A percentile compares a stretch with the other conserved stretches of the same genome.
These are phyloP conservation scores for Brevimyrus niger DNA, from an alignment of 2,113 vertebrate genomes.

Conservation along the genomic window DNA sequence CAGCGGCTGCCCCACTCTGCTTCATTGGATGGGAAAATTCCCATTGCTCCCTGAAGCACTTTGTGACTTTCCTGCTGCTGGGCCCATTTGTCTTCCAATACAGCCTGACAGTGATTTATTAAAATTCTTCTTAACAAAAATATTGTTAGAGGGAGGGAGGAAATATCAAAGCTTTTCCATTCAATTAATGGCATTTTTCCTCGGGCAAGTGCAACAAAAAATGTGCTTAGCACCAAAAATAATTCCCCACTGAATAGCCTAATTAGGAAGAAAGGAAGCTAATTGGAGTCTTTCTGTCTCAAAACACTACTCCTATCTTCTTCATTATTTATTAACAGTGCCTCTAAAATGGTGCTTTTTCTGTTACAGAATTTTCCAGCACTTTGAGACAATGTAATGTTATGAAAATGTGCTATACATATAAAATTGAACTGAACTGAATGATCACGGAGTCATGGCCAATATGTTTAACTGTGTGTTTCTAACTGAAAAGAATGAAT, in stretches of 20 bases:
- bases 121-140: neutral
- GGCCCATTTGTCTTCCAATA: neutral
- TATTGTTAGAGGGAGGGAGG: neutral
- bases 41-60: neutral
- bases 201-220: neutral
- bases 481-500: neutral
- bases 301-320: neutral
- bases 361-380: neutral
- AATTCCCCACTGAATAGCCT: neutral
- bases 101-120: neutral
- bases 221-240: neutral
- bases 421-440: neutral
- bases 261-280: neutral
- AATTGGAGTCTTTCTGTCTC: neutral
- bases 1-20: neutral
- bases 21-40: neutral
- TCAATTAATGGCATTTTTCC: neutral
- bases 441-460: neutral
- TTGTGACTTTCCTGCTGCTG: neutral
- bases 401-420: neutral
- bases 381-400: neutral
- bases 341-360: neutral
- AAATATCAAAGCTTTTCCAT: neutral
- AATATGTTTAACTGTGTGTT: neutral
- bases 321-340: neutral